Evolutionary conservation across 2,113 vertebrate genomes (phyloP), one percentile per base, ranked within the genome.

Genomic region (Brachionichthys hirsutus): DNA sequence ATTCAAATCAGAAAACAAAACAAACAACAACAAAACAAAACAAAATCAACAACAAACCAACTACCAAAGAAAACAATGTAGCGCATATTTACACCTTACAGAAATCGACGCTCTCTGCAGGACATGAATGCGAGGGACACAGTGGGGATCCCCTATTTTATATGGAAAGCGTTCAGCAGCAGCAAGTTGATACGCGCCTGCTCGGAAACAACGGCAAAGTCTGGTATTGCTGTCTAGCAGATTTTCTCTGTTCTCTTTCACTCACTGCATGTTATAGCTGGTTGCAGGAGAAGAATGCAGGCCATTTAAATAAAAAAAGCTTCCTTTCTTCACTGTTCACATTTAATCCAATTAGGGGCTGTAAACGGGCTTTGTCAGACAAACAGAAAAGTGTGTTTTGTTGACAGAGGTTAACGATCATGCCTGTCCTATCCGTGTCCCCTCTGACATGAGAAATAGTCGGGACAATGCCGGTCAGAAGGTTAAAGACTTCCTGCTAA

Each of bases 51-150:
- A 86, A 84, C 78, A 84, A 87, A 88, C 66, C 78, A 87, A 89
- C 84, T 81, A 83, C 83, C 75, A 81, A 87, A 83, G 65, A 83
- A 89, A 89, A 84, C 81, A 83, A 84, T 84, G 82, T 80, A 84
- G 86, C 84, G 75, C 86, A 81, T 91, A 92, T 92, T 90, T 91
- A 92, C 91, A 91, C 62, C 81, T 73, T 72, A 81, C 87, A 89
- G 80, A 84, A 86, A 84, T 30, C 52, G 46, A 65, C 59, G 49
- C 74, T 76, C 65, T 87, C 83, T 77, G 79, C 62, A 85, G 77
- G 75, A 81, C 82, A 83, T 70, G 53, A 16, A 78, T 62, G 78
- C 61, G 48, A 64, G 35, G 66, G 76, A 74, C 70, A 80, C 70
- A 67, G 74, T 53, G 2, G 70, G 72, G 68, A 57, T 72, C 16